Evolutionary conservation across 2,797 vertebrate species (phyloP), one percentile per base, ranked within the genome.

Genomic region (Myotis vivesi): DNA sequence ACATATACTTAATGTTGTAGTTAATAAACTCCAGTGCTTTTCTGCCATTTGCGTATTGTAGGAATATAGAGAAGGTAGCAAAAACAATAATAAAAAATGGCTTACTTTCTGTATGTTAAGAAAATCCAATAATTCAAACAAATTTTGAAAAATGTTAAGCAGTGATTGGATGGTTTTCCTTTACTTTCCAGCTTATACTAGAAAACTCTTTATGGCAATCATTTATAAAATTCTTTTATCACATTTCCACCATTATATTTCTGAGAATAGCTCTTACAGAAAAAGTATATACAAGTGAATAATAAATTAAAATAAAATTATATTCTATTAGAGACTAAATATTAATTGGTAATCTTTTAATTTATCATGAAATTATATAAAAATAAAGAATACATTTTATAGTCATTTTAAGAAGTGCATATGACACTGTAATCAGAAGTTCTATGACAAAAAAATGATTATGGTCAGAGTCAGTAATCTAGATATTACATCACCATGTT

Each of bases 21-120:
- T 93, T 94, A 89, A 89, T 93, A 94, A 80, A 55, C 88, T 71
- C 88, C 51, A 93, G 92, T 83, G 96, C 83, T 93, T 88, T 91
- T 62, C 71, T 81, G 16, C 23, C 89, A 57, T 25, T 90, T 86
- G 28, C 1, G 4, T 89, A 64, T 76, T 94, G 20, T 53, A 88
- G 36, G 80, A 87, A 76, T 75, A 92, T 30, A 38, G 62, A 83
- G 41, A 88, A 89, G 19, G 33, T 25, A 92, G 46, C 16, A 83
- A 73, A 82, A 87, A 91, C 59, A 89, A 84, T 25, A 69, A 41
- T 36, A 69, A 93, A 79, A 85, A 69, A 71, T 25, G 16, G 11
- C 22, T 69, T 55, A 95, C 75, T 16, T 25, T 57, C 6, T 62
- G 5, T 92, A 75, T 49, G 30, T 68, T 51, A 33, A 75, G 89